Conservation (phyloP, 2,888 invertebrate genomes). For the Leucophenga montana region DNA sequence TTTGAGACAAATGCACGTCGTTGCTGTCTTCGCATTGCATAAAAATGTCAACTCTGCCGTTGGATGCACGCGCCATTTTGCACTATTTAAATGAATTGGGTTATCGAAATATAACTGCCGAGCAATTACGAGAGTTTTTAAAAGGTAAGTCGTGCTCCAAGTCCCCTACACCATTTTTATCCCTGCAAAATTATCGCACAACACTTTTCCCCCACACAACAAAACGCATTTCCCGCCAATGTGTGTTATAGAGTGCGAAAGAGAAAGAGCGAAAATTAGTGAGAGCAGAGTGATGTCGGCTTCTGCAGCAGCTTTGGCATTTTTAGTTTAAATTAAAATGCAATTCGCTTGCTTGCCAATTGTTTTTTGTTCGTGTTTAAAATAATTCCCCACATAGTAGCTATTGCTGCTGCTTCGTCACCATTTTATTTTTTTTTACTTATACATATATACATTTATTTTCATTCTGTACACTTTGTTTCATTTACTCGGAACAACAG, state of each 20-base stretch:
- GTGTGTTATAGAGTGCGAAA: slow-evolving; percentile 25
- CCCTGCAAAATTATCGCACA: not conserved
- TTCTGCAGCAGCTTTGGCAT: slow-evolving; percentile 37
- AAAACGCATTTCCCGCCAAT: slow-evolving; percentile 51
- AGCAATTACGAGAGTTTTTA: slow-evolving; percentile 85
- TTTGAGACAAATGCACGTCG: not conserved
- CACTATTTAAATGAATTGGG: slow-evolving; percentile 83
- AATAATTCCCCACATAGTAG: not conserved
- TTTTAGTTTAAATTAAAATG: slow-evolving; percentile 38
- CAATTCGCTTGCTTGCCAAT: slow-evolving; percentile 26
- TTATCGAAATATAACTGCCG: slow-evolving; percentile 82
- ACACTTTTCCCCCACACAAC: slow-evolving; percentile 12
- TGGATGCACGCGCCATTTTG: slow-evolving; percentile 84
- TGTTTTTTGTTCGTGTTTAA: slow-evolving; percentile 27
- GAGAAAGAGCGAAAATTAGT: slow-evolving; percentile 12
- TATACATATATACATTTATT: not conserved
- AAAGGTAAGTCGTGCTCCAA: slow-evolving; percentile 76
- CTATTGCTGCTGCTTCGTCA: slow-evolving; percentile 24
- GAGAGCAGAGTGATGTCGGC: slow-evolving; percentile 29
- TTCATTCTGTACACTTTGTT: too few relatives aligned
- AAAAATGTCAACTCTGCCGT: slow-evolving; percentile 72
- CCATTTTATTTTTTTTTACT: slow-evolving; percentile 30
- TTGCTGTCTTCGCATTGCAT: not conserved
- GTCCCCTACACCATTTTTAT: not conserved
- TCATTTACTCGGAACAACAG: slow-evolving; percentile 38